Percentiles rank a stretch among this genome's conserved stretches.
Conservation (phyloP, 2,888 invertebrate species). For the Melanostoma mellinum region DNA sequence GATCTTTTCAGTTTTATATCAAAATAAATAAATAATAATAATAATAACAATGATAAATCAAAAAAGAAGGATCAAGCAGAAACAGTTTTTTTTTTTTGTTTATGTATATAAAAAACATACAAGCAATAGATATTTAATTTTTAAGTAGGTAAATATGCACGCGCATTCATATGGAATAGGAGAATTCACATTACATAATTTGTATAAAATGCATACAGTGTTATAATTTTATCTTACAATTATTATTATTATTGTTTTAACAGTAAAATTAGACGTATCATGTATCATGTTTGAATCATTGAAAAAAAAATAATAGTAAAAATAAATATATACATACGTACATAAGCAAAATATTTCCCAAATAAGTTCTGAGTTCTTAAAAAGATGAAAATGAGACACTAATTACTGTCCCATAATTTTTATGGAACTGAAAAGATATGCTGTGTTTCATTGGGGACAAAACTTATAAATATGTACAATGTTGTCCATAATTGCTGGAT, state of each 20-base stretch:
- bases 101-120: constrained; percentile 48
- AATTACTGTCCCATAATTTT: too few species aligned
- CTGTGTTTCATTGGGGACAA: too few species aligned
- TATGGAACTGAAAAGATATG: too few species aligned
- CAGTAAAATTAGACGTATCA: constrained; percentile 40
- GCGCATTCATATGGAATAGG: constrained; percentile 60
- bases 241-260: constrained; percentile 29
- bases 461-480: too few species aligned
- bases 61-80: not conserved
- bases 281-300: constrained; percentile 34
- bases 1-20: constrained; percentile 50
- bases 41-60: too few species aligned
- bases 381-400: too few species aligned
- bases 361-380: too few species aligned
- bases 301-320: constrained; percentile 17
- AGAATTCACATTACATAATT: constrained; percentile 47
- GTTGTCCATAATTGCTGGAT: too few species aligned
- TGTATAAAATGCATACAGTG: constrained; percentile 65
- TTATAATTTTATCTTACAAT: constrained; percentile 52
- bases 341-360: too few species aligned
- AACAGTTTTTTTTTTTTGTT: constrained; percentile 46
- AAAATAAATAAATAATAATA: constrained; percentile 25
- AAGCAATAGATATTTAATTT: constrained; percentile 55
- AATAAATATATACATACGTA: constrained; percentile 18
- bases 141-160: constrained; percentile 62